phyloP scores from a whole-genome alignment of 2,797 vertebrate genomes.

The Catharus ustulatus region DNA sequence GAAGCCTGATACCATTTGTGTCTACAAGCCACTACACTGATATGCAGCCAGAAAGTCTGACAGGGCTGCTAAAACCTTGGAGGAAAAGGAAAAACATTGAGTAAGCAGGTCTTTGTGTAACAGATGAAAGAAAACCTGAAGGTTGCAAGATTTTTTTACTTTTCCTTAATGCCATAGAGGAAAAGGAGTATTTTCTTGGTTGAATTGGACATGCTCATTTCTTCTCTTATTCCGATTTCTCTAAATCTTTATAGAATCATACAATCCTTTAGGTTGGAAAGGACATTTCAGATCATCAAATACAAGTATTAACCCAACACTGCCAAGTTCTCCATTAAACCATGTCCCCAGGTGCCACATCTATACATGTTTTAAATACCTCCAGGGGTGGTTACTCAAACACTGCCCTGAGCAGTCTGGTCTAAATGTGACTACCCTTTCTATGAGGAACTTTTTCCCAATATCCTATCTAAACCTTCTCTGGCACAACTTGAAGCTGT shows the following conservation, averaged over 20 bases:
- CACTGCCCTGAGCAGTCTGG: background rate
- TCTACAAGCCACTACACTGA: background rate
- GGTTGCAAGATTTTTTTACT: background rate
- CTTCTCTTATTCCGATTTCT: background rate
- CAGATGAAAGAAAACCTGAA: background rate
- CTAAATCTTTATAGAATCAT: background rate
- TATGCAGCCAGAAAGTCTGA: background rate
- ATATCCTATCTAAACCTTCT: background rate
- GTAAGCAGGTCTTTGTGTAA: background rate
- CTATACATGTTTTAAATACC: background rate
- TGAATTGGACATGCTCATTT: background rate
- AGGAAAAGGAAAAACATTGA: background rate
- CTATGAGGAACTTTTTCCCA: background rate
- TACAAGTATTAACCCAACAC: background rate
- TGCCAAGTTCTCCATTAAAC: background rate
- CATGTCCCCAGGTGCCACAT: rapidly evolving
- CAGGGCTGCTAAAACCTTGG: background rate
- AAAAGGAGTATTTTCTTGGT: background rate
- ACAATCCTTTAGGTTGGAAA: background rate
- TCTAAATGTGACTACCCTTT: background rate
- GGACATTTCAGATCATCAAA: background rate
- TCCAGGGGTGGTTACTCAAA: background rate
- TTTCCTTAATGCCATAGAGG: background rate
- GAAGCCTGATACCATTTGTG: background rate
- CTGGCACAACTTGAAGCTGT: background rate